A percentile compares a stretch with the other conserved stretches of the same genome.
phyloP scores from a whole-genome alignment of 2,113 vertebrate species.

The Anseranas semipalmata region DNA sequence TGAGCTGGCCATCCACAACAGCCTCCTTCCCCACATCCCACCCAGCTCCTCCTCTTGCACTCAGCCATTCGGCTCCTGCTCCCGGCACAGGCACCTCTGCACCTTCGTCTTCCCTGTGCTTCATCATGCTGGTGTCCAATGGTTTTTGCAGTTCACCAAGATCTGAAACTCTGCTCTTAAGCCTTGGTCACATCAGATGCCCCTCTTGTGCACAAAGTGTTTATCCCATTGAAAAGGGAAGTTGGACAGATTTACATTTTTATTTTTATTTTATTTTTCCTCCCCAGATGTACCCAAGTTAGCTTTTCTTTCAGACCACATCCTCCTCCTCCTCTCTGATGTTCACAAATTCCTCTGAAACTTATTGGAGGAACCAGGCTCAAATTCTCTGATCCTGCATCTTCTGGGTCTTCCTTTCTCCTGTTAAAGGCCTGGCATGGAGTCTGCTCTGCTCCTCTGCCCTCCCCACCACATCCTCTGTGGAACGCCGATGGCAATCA shows the following conservation, averaged over 20 bases:
- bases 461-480: background rate
- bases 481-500: rapidly evolving
- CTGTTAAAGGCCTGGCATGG: rapidly evolving
- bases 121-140: rapidly evolving
- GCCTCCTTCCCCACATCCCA: rapidly evolving
- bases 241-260: background rate
- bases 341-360: background rate
- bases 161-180: background rate
- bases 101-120: background rate
- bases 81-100: background rate
- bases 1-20: background rate
- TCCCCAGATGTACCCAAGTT: background rate
- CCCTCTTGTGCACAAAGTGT: rapidly evolving
- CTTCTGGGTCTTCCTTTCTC: background rate
- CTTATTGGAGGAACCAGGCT: background rate
- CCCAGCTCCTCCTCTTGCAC: background rate
- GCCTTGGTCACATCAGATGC: background rate
- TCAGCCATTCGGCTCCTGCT: rapidly evolving
- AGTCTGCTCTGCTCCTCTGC: background rate
- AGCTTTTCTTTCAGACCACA: background rate
- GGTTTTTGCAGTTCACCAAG: background rate
- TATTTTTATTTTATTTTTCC: background rate
- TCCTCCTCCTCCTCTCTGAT: background rate
- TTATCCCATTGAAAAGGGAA: background rate
- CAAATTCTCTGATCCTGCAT: background rate